A percentile compares a stretch with the other conserved stretches of the same genome.
phyloP scores from a whole-genome alignment of 2,113 vertebrate genomes.

The Antennarius striatus region DNA sequence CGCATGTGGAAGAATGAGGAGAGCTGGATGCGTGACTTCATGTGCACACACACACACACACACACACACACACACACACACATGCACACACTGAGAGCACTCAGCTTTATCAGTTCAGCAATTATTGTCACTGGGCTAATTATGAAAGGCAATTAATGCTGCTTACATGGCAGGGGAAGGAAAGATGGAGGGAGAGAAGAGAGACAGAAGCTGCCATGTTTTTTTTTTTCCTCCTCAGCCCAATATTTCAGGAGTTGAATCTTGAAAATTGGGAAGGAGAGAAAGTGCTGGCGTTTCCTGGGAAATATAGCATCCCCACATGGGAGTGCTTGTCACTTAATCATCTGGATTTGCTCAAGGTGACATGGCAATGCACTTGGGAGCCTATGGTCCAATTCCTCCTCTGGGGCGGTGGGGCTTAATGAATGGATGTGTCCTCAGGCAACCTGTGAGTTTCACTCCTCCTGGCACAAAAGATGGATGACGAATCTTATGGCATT shows the following conservation, averaged over 20 bases:
- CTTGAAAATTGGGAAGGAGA: slow-evolving; percentile 65
- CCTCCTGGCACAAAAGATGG: slow-evolving; percentile 39
- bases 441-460: slow-evolving; percentile 52
- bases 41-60: neutral
- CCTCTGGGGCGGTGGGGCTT: slow-evolving; percentile 58
- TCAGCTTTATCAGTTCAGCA: slow-evolving; percentile 68
- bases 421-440: slow-evolving; percentile 72
- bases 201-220: slow-evolving; percentile 17
- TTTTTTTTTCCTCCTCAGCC: slow-evolving; percentile 26
- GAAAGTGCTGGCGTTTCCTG: slow-evolving; percentile 61
- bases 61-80: slow-evolving; percentile 11
- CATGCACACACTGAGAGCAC: slow-evolving; percentile 27
- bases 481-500: slow-evolving; percentile 56
- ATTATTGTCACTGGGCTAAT: slow-evolving; percentile 80
- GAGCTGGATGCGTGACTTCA: slow-evolving; percentile 39
- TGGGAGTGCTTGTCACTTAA: slow-evolving; percentile 77
- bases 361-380: slow-evolving; percentile 74
- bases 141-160: slow-evolving; percentile 82
- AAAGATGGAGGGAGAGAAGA: slow-evolving; percentile 40
- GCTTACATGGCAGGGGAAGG: slow-evolving; percentile 63
- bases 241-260: slow-evolving; percentile 68
- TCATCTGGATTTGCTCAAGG: slow-evolving; percentile 80
- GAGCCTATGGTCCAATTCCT: slow-evolving; percentile 61
- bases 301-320: slow-evolving; percentile 73
- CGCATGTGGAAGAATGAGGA: slow-evolving; percentile 50